Percentiles rank a stretch among this genome's conserved stretches.
phyloP scores from a whole-genome alignment of 2,888 invertebrate genomes.

The Endomychus coccineus region DNA sequence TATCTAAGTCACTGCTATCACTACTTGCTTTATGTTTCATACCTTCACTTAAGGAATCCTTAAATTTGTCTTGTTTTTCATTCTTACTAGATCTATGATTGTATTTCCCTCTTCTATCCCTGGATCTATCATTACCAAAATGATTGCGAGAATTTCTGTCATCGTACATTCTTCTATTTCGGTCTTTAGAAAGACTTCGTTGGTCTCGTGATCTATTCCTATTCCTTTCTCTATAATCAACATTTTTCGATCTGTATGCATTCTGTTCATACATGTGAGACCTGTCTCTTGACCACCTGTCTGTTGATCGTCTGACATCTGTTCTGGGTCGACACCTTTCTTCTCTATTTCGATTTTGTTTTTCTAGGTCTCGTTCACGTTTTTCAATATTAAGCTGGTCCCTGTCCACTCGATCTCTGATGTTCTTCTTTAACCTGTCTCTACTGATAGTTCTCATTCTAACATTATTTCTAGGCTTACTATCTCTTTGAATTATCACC shows the following conservation, averaged over 20 bases:
- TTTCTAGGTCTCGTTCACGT: constrained; percentile 9
- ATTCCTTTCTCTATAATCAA: constrained; percentile 37
- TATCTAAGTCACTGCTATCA: constrained; percentile 65
- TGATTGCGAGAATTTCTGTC: constrained; percentile 6
- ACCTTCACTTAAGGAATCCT: constrained; percentile 72
- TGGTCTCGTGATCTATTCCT: constrained; percentile 30
- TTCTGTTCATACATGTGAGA: constrained; percentile 6
- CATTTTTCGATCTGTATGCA: constrained; percentile 18
- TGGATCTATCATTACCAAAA: constrained; percentile 29
- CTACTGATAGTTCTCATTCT: constrained; percentile 18
- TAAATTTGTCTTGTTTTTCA: constrained; percentile 52
- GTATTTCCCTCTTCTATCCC: constrained; percentile 39
- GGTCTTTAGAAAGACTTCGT: constrained; percentile 8
- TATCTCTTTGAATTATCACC: constrained; percentile 38
- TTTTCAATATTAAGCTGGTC: constrained; percentile 5
- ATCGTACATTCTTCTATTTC: constrained; percentile 15
- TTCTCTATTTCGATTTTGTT: constrained; percentile 9
- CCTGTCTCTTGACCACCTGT: constrained; percentile 11
- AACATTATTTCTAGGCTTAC: constrained; percentile 20
- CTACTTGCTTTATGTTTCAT: constrained; percentile 64
- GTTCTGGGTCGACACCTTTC: constrained; percentile 5
- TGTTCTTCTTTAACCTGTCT: constrained; percentile 35
- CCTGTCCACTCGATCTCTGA: constrained; percentile 20
- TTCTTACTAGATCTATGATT: constrained; percentile 33
- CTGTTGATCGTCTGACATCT: constrained; percentile 5